Evolutionary conservation across 2,888 invertebrate genomes (phyloP).

Genomic region (Coenonympha glycerion): DNA sequence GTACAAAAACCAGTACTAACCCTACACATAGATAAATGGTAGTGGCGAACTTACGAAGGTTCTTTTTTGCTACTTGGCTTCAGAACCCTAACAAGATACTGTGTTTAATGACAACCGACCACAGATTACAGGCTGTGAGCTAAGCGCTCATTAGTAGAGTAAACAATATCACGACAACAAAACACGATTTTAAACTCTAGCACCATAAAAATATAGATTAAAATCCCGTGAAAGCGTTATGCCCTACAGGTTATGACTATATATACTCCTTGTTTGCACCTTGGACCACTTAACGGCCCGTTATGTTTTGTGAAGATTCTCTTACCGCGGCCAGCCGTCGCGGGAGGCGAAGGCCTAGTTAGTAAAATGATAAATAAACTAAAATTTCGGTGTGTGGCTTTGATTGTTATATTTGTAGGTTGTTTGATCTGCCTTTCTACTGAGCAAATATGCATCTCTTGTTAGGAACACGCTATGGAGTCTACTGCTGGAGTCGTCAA

Average conservation of each 20-base stretch:
- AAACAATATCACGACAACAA: slow-evolving; percentile 36
- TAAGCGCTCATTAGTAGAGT: slow-evolving; percentile 42
- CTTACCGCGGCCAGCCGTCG: slow-evolving; percentile 19
- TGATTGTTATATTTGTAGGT: neutral
- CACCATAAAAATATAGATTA: slow-evolving; percentile 7
- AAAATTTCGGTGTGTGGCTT: neutral
- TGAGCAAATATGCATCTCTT: neutral
- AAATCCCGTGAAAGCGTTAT: neutral
- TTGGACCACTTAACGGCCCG: slow-evolving; percentile 37
- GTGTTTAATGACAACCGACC: slow-evolving; percentile 35
- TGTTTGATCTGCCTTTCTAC: neutral
- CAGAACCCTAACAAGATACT: slow-evolving; percentile 32
- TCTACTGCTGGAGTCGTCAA: too few species aligned
- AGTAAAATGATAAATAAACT: slow-evolving; percentile 7
- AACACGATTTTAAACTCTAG: slow-evolving; percentile 19
- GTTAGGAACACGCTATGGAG: too few species aligned
- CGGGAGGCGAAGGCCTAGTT: slow-evolving; percentile 23
- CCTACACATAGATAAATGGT: too few species aligned
- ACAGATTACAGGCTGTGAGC: slow-evolving; percentile 36
- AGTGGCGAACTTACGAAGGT: too few species aligned
- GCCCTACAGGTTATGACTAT: slow-evolving; percentile 24
- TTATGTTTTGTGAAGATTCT: slow-evolving; percentile 32
- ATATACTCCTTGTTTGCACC: slow-evolving; percentile 36
- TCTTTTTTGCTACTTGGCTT: too few species aligned
- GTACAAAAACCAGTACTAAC: too few species aligned